Evolutionary conservation across 2,113 vertebrate species (phyloP), one percentile per base, ranked within the genome.

Genomic region (Brachyhypopomus occidentalis): DNA sequence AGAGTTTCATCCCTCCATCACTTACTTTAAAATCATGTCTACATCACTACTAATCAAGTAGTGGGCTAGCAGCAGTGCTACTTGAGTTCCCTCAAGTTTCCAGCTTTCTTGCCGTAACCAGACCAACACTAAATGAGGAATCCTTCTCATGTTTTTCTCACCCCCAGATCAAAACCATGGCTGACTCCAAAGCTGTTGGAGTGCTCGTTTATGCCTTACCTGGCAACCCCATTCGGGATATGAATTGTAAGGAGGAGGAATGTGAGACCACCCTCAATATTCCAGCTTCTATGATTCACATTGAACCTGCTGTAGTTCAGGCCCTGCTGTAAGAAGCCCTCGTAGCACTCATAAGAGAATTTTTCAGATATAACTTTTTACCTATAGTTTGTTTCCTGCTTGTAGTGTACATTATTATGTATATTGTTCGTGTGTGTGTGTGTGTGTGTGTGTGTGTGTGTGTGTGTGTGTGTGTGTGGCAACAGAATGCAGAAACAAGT

Each of bases 251-350:
- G 0, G 90, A 56, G 14, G 85, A 84, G 0, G 93, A 95, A 19
- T 95, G 94, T 74, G 25, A 77, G 75, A 80, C 84, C 0, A 41
- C 66, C 2, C 87, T 94, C 36, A 59, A 41, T 60, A 90, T 95
- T 79, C 89, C 92, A 0, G 94, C 93, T n/a, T 72, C 93, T 83
- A 95, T 95, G 93, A 88, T 94, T 76, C 93, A 94, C 41, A 30
- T 78, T 66, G 87, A 94, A 81, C 73, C 75, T 0, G 84, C 75
- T 1, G 92, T 94, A 1, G 58, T 62, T 30, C 83, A 88, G 64
- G 88, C 87, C 17, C 88, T 94, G 0, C 27, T 77, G 94, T 93
- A 81, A 88, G 85, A 1, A 62, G 6, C 11, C 23, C 5, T 55
- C 6, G 0, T 23, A 1, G 66, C 0, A n/a, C 20, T 70, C 30